Evolutionary conservation across 2,797 vertebrate species (phyloP), one percentile per base, ranked within the genome.

Genomic region (Philypnodon macrostomus): DNA sequence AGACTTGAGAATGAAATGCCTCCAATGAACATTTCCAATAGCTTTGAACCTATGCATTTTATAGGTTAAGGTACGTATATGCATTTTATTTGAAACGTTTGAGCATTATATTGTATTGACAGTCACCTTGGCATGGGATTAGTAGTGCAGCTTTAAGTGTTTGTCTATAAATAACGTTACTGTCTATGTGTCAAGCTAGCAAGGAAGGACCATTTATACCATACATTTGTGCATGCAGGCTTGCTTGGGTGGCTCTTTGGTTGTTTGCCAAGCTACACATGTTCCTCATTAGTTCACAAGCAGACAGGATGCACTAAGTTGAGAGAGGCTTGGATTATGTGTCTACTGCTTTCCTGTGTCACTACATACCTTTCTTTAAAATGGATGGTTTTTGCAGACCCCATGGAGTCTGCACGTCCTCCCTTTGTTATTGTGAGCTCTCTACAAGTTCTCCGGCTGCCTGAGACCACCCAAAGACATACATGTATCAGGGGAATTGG

Each of bases 251-350:
- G 57, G 17, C 71, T 80, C 77, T 88, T 40, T 84, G 87, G 84
- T 69, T 67, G 64, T 62, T 40, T 60, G 62, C 70, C 63, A 42
- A 64, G 63, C 73, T 66, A 78, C 86, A 88, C 83, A 82, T 86
- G 85, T 83, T 88, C 72, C 80, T 86, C 70, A 83, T 87, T 88
- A 89, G 74, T 49, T 53, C 63, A 63, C 54, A 70, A 75, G 65
- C 69, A 79, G 76, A 67, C 78, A 76, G 82, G 73, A 70, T 78
- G 70, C 63, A 67, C 56, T 49, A 47, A 76, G 67, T 58, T 70
- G 67, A 73, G 69, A 69, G 76, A 67, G 76, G 66, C 73, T 66
- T 74, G 73, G 65, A 67, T 77, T 59, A 53, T 70, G 57, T 77
- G 76, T 79, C 76, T 73, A 46, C 53, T 45, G 53, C 64, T 62